phyloP scores from a whole-genome alignment of 2,113 vertebrate species.

The Elgaria multicarinata region DNA sequence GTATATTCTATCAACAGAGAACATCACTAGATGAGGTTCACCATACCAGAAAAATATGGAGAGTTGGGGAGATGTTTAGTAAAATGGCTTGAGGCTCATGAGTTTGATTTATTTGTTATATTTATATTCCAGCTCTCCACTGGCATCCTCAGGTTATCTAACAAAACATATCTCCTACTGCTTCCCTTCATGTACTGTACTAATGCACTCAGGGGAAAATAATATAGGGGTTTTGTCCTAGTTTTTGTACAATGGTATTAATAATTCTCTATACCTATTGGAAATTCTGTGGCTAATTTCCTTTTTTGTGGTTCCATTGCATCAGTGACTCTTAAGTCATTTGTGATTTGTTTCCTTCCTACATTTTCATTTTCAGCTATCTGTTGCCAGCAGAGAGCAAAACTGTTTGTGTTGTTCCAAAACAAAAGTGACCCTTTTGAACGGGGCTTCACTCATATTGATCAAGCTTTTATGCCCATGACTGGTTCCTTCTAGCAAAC shows the following conservation, averaged over 20 bases:
- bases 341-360: background rate
- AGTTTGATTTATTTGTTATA: background rate
- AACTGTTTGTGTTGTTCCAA: background rate
- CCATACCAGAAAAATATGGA: too few relatives aligned
- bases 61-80: background rate
- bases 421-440: background rate
- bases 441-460: background rate
- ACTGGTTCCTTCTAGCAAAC: background rate
- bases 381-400: background rate
- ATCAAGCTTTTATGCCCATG: too few relatives aligned
- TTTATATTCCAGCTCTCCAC: background rate
- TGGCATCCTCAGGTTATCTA: background rate
- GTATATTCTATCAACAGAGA: background rate
- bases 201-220: background rate
- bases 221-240: background rate
- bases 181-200: background rate
- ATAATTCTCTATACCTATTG: background rate
- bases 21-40: background rate
- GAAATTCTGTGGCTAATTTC: background rate
- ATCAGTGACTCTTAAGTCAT: background rate
- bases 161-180: background rate
- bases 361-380: background rate
- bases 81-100: background rate
- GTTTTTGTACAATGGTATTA: background rate
- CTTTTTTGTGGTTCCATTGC: background rate